Conservation (phyloP, 2,797 vertebrate species). For the Hafferia zeledoni region DNA sequence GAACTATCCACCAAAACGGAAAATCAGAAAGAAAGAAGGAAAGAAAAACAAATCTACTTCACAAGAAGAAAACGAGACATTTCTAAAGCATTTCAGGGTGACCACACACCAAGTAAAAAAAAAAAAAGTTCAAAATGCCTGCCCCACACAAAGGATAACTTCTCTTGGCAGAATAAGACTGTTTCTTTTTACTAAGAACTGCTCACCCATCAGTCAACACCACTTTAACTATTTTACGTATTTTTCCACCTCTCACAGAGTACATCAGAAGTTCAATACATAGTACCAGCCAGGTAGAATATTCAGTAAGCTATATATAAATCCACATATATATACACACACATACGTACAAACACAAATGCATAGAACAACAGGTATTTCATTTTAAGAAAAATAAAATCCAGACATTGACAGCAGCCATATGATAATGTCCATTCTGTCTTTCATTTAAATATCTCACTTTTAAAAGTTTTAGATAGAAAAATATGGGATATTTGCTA, state of each 20-base stretch:
- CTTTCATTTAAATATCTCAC: neutral
- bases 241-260: slow-evolving; percentile 40
- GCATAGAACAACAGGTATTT: neutral
- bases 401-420: neutral
- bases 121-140: slow-evolving; percentile 20
- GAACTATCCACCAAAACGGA: slow-evolving; percentile 29
- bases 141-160: slow-evolving; percentile 59
- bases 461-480: neutral
- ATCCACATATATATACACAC: neutral
- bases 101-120: slow-evolving; percentile 63
- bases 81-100: slow-evolving; percentile 48
- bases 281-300: slow-evolving; percentile 18
- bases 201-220: slow-evolving; percentile 50
- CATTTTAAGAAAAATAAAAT: neutral
- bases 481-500: neutral
- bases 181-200: slow-evolving; percentile 55
- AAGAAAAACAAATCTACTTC: slow-evolving; percentile 59
- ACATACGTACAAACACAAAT: neutral
- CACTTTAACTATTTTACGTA: slow-evolving; percentile 38
- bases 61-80: slow-evolving; percentile 53
- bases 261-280: slow-evolving; percentile 38
- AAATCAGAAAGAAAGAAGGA: slow-evolving; percentile 47
- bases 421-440: neutral
- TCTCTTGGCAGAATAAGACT: neutral
- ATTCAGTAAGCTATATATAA: slow-evolving; percentile 2